Evolutionary conservation across 1,140 invertebrate genomes (phyloP), one percentile per base, ranked within the genome.

Genomic region (Ladona fulva): DNA sequence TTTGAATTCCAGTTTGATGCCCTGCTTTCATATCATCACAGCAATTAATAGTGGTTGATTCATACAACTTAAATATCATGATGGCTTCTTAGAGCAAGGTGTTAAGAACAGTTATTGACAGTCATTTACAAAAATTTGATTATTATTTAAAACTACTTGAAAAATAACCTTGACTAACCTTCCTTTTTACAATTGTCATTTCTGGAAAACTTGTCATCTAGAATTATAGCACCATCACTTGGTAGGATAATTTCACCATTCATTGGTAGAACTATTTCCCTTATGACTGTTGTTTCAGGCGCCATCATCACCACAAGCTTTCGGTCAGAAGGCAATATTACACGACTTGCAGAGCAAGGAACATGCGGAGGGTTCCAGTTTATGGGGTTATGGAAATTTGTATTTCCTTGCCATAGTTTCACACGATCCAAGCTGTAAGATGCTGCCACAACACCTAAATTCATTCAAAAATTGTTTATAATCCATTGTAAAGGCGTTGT

Each of bases 361-460:
- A 78, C 25, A 59, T 79, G 78, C n/a, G 24, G 29, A 3, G 44
- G 25, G 16, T 74, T 25, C 80, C 80, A 80, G 76, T 80, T 80
- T 29, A 12, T 0, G 1, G 78, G 25, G 25, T 80, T 80, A 25
- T 78, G 74, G 77, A 77, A 80, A 75, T 79, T 80, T 11, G 78
- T 80, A 74, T 80, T 78, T 5, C 24, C 42, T 24, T 16, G 73
- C 80, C 80, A 80, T 11, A 77, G 76, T 24, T 79, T 79, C 0
- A 22, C 25, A 12, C 25, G 29, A 37, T 37, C 29, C 1, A 37
- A 37, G 8, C 29, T 8, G 1, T 37, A 8, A 37, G 29, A 37
- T 8, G 8, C 29, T 37, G 29, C 29, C 29, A 37, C 29, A 37
- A 8, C 8, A 1, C 29, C 29, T 37, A 37, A 37, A 37, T 37